Evolutionary conservation across 2,888 invertebrate species (phyloP).

Genomic region (Drosophila kambysellisi): DNA sequence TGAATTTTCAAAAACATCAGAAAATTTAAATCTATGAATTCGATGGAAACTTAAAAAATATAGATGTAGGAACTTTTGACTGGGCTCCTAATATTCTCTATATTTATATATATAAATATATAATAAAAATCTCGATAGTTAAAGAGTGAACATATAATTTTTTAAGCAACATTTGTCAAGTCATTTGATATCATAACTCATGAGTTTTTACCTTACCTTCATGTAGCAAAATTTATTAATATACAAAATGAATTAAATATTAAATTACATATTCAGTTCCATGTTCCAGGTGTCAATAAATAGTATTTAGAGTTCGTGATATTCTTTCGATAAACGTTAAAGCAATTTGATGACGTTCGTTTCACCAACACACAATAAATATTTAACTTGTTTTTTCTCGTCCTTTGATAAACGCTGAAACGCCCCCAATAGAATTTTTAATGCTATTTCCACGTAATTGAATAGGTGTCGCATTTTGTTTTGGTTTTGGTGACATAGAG

Average conservation of each 20-base stretch:
- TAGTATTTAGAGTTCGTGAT: conserved; percentile 39
- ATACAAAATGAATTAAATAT: background rate
- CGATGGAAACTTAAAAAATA: background rate
- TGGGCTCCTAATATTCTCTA: background rate
- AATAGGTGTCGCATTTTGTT: conserved; percentile 47
- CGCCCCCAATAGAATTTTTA: conserved; percentile 58
- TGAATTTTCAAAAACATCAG: background rate
- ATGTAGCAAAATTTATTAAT: background rate
- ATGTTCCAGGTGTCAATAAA: conserved; percentile 33
- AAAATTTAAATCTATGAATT: background rate
- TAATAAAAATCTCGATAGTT: background rate
- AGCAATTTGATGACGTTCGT: conserved; percentile 33
- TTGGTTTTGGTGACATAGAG: conserved; percentile 10
- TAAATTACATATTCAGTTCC: background rate
- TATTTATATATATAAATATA: background rate
- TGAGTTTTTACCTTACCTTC: background rate
- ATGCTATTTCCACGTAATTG: conserved; percentile 54
- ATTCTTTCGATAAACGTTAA: conserved; percentile 30
- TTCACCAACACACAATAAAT: conserved; percentile 20
- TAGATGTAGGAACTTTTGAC: background rate
- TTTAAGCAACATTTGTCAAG: background rate
- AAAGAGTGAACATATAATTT: background rate
- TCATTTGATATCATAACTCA: background rate
- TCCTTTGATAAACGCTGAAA: conserved; percentile 4
- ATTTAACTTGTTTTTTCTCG: background rate